Conservation (phyloP, 2,888 invertebrate genomes). For the Polietes domitor region DNA sequence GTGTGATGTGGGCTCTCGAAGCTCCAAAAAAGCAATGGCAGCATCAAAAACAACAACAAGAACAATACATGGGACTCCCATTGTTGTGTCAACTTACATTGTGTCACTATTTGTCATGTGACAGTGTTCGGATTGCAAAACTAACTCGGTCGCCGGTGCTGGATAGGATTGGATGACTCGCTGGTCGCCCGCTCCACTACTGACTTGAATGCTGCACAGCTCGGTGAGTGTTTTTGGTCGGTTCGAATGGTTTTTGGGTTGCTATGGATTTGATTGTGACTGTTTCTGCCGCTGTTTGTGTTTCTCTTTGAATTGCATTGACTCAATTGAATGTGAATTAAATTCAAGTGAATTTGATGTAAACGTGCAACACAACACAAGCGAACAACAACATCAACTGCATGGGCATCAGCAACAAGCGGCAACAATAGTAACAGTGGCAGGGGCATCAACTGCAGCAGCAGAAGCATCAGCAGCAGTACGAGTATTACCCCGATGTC, state of each 20-base stretch:
- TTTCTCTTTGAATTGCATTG: constrained; percentile 57
- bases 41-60: no score
- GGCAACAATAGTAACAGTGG: constrained; percentile 37
- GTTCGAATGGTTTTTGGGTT: neutral
- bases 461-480: constrained; percentile 5
- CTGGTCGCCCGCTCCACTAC: neutral
- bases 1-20: neutral
- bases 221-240: neutral
- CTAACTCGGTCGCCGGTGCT: neutral
- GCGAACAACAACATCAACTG: neutral
- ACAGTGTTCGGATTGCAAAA: constrained; percentile 48
- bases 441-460: constrained; percentile 18
- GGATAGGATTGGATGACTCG: constrained; percentile 21
- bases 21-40: constrained; percentile 37
- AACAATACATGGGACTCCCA: constrained; percentile 57
- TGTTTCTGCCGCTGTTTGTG: neutral
- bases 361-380: constrained; percentile 58
- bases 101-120: constrained; percentile 67
- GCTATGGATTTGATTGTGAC: constrained; percentile 20
- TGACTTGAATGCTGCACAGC: constrained; percentile 4
- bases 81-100: constrained; percentile 68
- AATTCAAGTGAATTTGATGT: constrained; percentile 65
- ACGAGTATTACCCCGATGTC: constrained; percentile 46
- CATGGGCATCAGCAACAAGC: constrained; percentile 32
- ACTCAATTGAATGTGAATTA: constrained; percentile 66